phyloP scores from a whole-genome alignment of 1,140 invertebrate genomes.

The Drosophila saltans region DNA sequence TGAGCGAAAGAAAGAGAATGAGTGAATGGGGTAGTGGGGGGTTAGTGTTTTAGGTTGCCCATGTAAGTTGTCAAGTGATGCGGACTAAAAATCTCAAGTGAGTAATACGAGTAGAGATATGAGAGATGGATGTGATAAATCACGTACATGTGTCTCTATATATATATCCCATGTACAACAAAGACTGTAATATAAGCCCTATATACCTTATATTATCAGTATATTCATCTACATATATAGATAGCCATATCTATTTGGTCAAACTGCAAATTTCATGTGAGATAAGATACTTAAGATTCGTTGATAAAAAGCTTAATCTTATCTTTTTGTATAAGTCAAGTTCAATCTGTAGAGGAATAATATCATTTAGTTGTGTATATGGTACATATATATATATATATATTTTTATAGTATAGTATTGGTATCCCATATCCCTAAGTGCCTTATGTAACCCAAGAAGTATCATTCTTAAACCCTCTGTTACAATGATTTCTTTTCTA shows the following conservation, averaged over 20 bases:
- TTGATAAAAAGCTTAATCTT: too few species aligned
- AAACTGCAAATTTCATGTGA: background rate
- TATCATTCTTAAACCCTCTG: too few species aligned
- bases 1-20: background rate
- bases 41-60: slow-evolving; percentile 15
- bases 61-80: slow-evolving; percentile 60
- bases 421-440: too few species aligned
- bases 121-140: slow-evolving; percentile 16
- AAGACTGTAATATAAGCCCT: background rate
- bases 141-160: background rate
- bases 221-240: background rate
- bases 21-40: background rate
- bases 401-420: too few species aligned
- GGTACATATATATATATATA: too few species aligned
- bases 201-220: background rate
- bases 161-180: background rate
- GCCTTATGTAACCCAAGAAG: too few species aligned
- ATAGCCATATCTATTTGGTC: background rate
- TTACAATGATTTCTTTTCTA: too few species aligned
- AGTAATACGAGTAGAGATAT: slow-evolving; percentile 11
- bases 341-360: too few species aligned
- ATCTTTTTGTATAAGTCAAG: too few species aligned
- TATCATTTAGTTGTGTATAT: too few species aligned
- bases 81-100: slow-evolving; percentile 59
- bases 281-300: background rate